phyloP scores from a whole-genome alignment of 2,113 vertebrate genomes.

The Fregata magnificens region DNA sequence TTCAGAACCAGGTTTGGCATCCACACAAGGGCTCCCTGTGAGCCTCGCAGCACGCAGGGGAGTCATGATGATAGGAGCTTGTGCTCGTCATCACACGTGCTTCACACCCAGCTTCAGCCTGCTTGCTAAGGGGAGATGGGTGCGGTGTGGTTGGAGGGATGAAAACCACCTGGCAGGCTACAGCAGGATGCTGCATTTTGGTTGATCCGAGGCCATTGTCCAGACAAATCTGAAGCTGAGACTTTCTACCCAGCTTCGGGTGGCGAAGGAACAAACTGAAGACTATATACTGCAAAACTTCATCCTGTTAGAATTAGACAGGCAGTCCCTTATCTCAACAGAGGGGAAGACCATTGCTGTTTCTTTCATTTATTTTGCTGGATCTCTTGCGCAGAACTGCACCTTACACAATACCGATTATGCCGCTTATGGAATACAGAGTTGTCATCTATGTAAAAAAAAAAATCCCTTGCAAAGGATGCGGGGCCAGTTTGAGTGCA shows the following conservation, averaged over 20 bases:
- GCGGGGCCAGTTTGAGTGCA: neutral
- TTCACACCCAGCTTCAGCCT: neutral
- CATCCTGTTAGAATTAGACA: neutral
- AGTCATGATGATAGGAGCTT: neutral
- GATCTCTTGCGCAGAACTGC: neutral
- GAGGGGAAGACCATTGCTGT: neutral
- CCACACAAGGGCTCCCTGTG: neutral
- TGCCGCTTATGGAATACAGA: neutral
- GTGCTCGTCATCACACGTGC: rapidly evolving
- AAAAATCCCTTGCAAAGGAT: neutral
- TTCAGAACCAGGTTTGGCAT: neutral
- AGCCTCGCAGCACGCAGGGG: neutral
- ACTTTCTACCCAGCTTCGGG: neutral
- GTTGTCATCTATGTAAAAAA: neutral
- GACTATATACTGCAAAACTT: neutral
- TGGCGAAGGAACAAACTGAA: neutral
- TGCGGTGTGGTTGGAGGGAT: neutral
- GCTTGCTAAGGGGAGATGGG: neutral
- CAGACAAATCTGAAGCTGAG: neutral
- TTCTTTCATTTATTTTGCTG: neutral
- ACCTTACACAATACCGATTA: neutral
- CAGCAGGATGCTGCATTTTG: neutral
- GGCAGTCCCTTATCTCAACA: neutral
- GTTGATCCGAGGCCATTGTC: neutral
- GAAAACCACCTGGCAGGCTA: neutral